Conservation (phyloP, 1,140 invertebrate species). For the Cherax quadricarinatus region DNA sequence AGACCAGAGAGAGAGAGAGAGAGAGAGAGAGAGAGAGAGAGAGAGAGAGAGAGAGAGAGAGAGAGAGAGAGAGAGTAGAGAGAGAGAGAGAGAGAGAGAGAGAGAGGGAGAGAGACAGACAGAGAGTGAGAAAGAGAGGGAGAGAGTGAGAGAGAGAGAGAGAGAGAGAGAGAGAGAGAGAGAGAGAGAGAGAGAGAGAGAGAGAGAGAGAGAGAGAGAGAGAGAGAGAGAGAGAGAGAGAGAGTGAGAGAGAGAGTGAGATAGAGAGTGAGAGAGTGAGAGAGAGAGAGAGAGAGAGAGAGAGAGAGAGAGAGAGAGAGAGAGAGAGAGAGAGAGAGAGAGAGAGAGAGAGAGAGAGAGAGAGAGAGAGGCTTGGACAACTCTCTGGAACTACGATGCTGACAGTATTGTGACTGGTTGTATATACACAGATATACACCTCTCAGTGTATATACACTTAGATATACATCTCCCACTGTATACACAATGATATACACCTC, state of each 20-base stretch:
- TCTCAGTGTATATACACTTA: too few relatives aligned
- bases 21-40: constrained; percentile 28
- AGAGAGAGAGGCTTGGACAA: background rate
- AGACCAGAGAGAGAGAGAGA: constrained; percentile 20
- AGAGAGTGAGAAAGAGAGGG: background rate
- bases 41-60: constrained; percentile 31
- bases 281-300: background rate
- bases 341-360: background rate
- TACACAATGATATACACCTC: too few relatives aligned
- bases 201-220: background rate
- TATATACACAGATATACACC: too few relatives aligned
- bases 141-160: background rate
- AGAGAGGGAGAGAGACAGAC: background rate
- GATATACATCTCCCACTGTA: too few relatives aligned
- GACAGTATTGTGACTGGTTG: too few relatives aligned
- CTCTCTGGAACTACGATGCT: too few relatives aligned
- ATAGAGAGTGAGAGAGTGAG: background rate
- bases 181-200: background rate
- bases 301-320: background rate
- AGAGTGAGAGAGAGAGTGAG: background rate
- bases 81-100: too few relatives aligned
- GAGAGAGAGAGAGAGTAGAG: background rate
- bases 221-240: background rate
- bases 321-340: background rate
- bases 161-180: background rate